Evolutionary conservation across 2,113 vertebrate genomes (phyloP).

Genomic region (Equus quagga): DNA sequence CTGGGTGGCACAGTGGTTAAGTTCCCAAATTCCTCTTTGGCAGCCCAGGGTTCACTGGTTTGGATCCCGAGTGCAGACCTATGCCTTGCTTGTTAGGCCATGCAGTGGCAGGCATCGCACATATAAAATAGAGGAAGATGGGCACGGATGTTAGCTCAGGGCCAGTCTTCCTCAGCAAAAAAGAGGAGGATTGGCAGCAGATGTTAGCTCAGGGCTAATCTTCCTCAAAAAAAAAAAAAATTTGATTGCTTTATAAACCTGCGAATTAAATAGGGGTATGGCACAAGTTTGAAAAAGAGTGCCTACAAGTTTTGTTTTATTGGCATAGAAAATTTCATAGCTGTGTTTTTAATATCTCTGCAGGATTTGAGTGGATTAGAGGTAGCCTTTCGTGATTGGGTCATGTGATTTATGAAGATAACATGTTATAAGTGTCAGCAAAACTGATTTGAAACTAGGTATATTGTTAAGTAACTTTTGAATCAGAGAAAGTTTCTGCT

Average conservation of each 20-base stretch:
- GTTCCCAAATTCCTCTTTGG: too few species aligned
- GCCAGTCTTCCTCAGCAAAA: too few species aligned
- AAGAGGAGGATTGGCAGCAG: too few species aligned
- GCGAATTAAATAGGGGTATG: neutral
- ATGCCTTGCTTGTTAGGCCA: too few species aligned
- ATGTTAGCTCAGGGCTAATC: too few species aligned
- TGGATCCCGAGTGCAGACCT: too few species aligned
- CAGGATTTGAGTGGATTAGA: neutral
- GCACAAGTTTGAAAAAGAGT: neutral
- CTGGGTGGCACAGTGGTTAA: too few species aligned
- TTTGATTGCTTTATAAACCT: constrained; percentile 7
- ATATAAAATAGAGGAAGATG: too few species aligned
- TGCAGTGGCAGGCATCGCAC: too few species aligned
- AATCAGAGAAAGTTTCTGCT: neutral
- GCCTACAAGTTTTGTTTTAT: neutral
- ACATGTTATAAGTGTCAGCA: neutral
- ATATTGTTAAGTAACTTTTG: neutral
- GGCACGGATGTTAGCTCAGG: too few species aligned
- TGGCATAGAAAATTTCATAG: neutral
- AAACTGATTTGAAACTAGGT: neutral
- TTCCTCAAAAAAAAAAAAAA: too few species aligned
- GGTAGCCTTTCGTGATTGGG: neutral
- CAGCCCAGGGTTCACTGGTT: too few species aligned
- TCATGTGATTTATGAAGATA: neutral
- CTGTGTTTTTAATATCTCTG: neutral